Evolutionary conservation across 2,797 vertebrate species (phyloP), one percentile per base, ranked within the genome.

Genomic region (Galago senegalensis): DNA sequence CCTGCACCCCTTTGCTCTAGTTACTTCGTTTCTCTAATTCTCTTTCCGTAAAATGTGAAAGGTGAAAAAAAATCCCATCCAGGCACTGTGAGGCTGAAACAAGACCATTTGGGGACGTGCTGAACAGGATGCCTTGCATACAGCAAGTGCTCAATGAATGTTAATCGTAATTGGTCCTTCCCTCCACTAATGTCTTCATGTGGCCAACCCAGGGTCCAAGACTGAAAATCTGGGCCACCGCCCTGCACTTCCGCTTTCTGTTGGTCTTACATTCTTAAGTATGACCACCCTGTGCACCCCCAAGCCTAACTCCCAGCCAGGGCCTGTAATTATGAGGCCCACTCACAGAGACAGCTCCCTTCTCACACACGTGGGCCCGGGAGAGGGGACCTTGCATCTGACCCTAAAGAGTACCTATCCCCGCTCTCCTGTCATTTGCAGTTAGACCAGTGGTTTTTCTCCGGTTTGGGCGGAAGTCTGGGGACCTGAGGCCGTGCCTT

Each of bases 41-140:
- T 76, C 18, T 87, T 49, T 92, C 37, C 49, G 3, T 92, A 65
- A 84, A 90, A 85, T 46, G 5, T 43, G 49, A 58, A 63, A 27
- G 49, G 46, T 31, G 60, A 69, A 53, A 53, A 76, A 80, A 92
- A 83, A 63, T 37, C 29, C 75, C 81, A 63, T 1, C 37, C 69
- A 84, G n/a, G 46, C 83, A 84, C 90, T 72, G 46, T 81, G 46
- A 90, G 56, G n/a, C 58, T 82, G 43, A 91, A 81, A 82, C 27
- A 70, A 72, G 27, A 81, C 69, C 23, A 1, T 88, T 34, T 87
- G 70, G 43, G 40, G 87, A 88, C 56, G 43, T 72, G 37, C 75
- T 82, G 65, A 49, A 56, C 56, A 86, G 75, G 82, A 75, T 27
- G 20, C 18, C 80, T 83, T 87, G 37, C 49, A 34, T 69, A 46